Evolutionary conservation across 2,797 vertebrate genomes (phyloP), one percentile per base, ranked within the genome.

Genomic region (Lepus oiostolus): DNA sequence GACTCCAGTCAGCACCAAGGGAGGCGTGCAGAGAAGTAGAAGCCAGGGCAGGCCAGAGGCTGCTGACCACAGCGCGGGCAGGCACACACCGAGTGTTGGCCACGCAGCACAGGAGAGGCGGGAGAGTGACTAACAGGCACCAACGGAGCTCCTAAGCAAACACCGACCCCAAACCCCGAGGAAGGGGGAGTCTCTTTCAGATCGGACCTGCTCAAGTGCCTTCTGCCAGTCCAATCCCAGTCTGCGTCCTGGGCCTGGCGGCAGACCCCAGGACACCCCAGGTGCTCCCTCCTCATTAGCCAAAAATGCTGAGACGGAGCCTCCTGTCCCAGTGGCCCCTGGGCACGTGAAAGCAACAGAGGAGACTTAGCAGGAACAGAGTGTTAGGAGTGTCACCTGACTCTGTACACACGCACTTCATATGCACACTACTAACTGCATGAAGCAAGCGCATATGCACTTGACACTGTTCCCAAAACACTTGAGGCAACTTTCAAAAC

Each of bases 401-500:
- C 24, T 54, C 9, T 19, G 35, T n/a, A 26, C 26, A 21, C 19
- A 14, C 35, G 76, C 21, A 22, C 28, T 65, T 86, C 38, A 52
- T 7, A 7, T 4, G 52, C 76, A 32, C 54, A 62, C 76, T 16
- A 75, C 21, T 47, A 67, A 76, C 35, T 16, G 28, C 24, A 58
- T 5, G 26, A 42, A 50, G 50, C n/a, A 38, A 60, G 42, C 32
- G 22, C 11, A 50, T 7, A n/a, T 4, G 60, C 32, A 24, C 1
- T 7, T 42, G 85, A 58, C 10, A 16, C 72, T 71, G 5, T 54
- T 88, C 74, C 79, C 32, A 50, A 93, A 85, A 82, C 7, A 26
- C 9, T 32, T 85, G 32, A 68, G 63, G 62, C 72, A 95, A 72
- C 16, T 68, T 77, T 88, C 52, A 52, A 93, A 95, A 93, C 30